Percentiles rank a stretch among this genome's conserved stretches.
Conservation (phyloP, 2,797 vertebrate species). For the Arnoldichthys spilopterus region DNA sequence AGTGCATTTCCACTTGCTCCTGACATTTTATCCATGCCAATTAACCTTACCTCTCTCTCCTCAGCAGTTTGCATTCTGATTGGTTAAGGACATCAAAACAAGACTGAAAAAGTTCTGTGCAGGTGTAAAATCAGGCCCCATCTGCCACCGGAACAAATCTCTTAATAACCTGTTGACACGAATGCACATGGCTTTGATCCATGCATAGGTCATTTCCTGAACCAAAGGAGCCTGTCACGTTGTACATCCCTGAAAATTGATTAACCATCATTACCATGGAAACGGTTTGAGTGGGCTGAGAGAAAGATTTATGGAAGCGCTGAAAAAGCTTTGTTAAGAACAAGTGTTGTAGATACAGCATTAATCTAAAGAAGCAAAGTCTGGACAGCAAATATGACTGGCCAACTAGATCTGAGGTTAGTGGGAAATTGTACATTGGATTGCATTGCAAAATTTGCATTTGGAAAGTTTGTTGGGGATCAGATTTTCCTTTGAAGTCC, state of each 20-base stretch:
- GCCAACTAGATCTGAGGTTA: no score
- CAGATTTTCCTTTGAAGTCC: no score
- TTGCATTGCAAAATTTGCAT: no score
- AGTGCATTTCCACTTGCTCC: constrained; percentile 61
- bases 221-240: constrained; percentile 5
- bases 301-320: neutral
- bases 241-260: constrained; percentile 47
- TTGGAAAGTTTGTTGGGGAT: no score
- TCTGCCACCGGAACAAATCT: neutral
- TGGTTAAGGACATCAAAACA: constrained; percentile 60
- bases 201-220: constrained; percentile 41
- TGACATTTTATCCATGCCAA: constrained; percentile 78
- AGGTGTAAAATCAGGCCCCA: neutral
- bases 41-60: constrained; percentile 66
- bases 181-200: constrained; percentile 1
- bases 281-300: neutral
- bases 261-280: constrained; percentile 62
- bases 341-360: no score
- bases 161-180: constrained; percentile 5
- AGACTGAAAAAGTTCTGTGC: constrained; percentile 18
- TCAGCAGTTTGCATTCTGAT: constrained; percentile 56
- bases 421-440: no score
- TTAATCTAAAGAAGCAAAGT: no score
- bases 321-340: no score
- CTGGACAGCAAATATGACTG: no score